Evolutionary conservation across 2,113 vertebrate genomes (phyloP), one percentile per base, ranked within the genome.

Genomic region (Perccottus glenii): DNA sequence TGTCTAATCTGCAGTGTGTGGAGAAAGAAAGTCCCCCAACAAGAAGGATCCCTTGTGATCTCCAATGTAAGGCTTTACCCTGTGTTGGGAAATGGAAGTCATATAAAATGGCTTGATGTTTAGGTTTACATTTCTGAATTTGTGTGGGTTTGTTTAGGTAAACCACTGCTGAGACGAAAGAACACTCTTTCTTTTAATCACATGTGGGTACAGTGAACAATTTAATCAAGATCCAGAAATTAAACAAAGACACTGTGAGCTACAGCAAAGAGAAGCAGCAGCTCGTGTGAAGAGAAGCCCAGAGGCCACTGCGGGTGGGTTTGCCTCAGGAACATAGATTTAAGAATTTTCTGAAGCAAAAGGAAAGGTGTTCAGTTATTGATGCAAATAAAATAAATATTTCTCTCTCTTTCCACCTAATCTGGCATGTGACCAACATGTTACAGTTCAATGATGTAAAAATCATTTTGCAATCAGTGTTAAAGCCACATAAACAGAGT

Each of bases 21-120:
- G 33, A 45, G 14, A 71, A 36, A 52, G 67, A 58, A 16, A 38
- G 43, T 67, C 63, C 66, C 64, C 56, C 47, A 67, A 45, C 47
- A 71, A 45, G 45, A 60, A 33, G 55, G 62, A 71, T 81, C 60
- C 60, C 57, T 64, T 78, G 57, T 80, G 74, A 78, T 85, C 70
- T 84, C 70, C 42, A 60, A 53, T 74, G 44, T 65, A 4, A 71
- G 52, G 59, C 36, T 67, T 51, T 45, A 14, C 53, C 10, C 15
- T 36, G 32, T 77, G 81, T 74, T 1, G 5, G 42, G 12, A 59
- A 53, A 64, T 70, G 64, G 3, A 75, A 70, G 49, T 66, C 49
- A 55, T 46, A 32, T 57, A 3, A 40, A 50, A 73, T 72, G 56
- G 80, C 67, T 63, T 50, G 9, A 27, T 27, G 9, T 70, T 60